Conservation (phyloP, 2,797 vertebrate species). For the Chromis chromis region DNA sequence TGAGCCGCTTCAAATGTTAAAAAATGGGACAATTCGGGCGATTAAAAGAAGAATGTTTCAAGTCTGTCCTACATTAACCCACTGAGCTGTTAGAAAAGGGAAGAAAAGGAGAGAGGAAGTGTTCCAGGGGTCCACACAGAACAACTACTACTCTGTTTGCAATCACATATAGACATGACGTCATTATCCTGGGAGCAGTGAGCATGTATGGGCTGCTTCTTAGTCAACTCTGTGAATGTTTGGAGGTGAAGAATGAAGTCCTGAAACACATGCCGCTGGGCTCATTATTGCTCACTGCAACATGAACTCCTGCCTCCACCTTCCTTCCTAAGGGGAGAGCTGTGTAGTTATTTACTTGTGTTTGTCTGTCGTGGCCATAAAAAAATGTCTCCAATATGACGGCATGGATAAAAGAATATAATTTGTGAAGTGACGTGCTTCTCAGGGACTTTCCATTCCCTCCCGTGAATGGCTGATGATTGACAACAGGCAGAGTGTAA, state of each 20-base stretch:
- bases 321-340: not conserved
- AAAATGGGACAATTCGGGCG: slow-evolving; percentile 43
- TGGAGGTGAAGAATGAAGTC: slow-evolving; percentile 54
- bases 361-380: not conserved
- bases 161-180: slow-evolving; percentile 68
- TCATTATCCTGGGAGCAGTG: slow-evolving; percentile 62
- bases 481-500: slow-evolving; percentile 29
- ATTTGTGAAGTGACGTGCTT: not conserved
- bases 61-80: slow-evolving; percentile 29
- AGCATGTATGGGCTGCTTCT: slow-evolving; percentile 28
- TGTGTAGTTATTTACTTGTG: not conserved
- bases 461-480: slow-evolving; percentile 8
- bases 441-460: slow-evolving; percentile 6
- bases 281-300: slow-evolving; percentile 36
- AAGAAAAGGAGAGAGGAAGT: slow-evolving; percentile 45
- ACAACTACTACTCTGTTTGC: slow-evolving; percentile 69
- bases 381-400: slow-evolving; percentile 4
- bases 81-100: slow-evolving; percentile 34
- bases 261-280: slow-evolving; percentile 55
- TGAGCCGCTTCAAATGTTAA: slow-evolving; percentile 44
- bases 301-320: slow-evolving; percentile 19
- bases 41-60: slow-evolving; percentile 34
- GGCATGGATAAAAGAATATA: not conserved
- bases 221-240: slow-evolving; percentile 36
- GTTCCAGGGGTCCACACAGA: slow-evolving; percentile 48